Percentiles rank a stretch among this genome's conserved stretches.
Evolutionary conservation across 1,140 invertebrate genomes (phyloP).

Genomic region (Pseudomyrmex flavicornis): DNA sequence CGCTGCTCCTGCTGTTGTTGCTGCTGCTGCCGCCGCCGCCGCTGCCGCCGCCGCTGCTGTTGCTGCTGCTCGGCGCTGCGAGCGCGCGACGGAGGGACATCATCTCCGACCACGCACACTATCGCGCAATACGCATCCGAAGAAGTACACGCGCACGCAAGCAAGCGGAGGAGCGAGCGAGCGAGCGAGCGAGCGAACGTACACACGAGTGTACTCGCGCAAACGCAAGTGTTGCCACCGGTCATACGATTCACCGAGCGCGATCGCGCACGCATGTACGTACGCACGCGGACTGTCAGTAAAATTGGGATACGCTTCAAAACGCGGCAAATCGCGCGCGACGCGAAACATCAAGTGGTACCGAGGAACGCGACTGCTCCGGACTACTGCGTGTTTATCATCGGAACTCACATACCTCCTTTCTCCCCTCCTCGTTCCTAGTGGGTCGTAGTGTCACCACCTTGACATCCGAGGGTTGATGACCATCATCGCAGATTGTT

Average conservation of each 20-base stretch:
- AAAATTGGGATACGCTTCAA: neutral
- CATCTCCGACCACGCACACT: conserved; percentile 34
- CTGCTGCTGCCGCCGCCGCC: neutral
- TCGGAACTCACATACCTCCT: neutral
- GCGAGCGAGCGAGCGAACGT: conserved; percentile 34
- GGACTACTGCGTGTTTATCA: neutral
- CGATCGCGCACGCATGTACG: conserved; percentile 52
- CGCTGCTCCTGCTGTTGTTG: neutral
- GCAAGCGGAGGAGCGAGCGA: conserved; percentile 7
- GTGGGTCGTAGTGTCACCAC: conserved; percentile 2
- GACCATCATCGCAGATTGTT: conserved; percentile 3
- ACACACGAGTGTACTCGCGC: conserved; percentile 39
- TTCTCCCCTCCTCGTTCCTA: too few species aligned
- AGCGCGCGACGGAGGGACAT: conserved; percentile 53
- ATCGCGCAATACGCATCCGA: conserved; percentile 50
- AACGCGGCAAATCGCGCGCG: neutral
- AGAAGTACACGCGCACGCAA: conserved; percentile 45
- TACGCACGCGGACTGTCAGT: conserved; percentile 15
- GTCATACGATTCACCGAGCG: conserved; percentile 40
- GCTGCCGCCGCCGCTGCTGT: conserved; percentile 22
- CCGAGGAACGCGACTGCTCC: conserved; percentile 10
- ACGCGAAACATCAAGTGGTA: neutral
- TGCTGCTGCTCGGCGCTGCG: conserved; percentile 57
- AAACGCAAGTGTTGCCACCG: conserved; percentile 62
- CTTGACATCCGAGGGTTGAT: conserved; percentile 3